These are phyloP conservation scores for Bufo gargarizans DNA, from an alignment of 2,113 vertebrate species.

Conservation along the genomic window DNA sequence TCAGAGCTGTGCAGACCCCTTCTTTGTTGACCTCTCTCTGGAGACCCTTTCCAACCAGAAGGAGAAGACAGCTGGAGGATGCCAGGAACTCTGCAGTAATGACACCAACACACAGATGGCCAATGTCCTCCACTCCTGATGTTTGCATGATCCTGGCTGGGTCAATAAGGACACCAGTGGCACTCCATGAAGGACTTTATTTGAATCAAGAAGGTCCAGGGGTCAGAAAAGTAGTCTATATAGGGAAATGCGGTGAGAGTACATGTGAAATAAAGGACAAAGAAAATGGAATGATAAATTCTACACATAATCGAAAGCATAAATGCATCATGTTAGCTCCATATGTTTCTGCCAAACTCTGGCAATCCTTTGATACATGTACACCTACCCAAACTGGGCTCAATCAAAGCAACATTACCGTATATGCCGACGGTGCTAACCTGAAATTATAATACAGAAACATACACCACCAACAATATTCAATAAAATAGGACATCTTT, in stretches of 20 bases:
- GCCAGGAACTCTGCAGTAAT: slow-evolving; percentile 25
- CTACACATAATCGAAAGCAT: neutral
- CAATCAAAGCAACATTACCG: too few species aligned
- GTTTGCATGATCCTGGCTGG: slow-evolving; percentile 13
- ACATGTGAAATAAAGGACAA: neutral
- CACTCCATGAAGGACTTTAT: slow-evolving; percentile 11
- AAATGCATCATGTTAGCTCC: neutral
- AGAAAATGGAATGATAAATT: neutral
- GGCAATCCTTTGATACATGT: too few species aligned
- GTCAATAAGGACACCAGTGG: slow-evolving; percentile 17
- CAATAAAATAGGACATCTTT: too few species aligned
- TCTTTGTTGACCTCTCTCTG: slow-evolving; percentile 38
- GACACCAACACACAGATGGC: slow-evolving; percentile 56
- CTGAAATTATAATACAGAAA: too few species aligned
- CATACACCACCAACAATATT: too few species aligned
- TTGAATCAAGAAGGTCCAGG: slow-evolving; percentile 3
- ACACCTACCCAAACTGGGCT: too few species aligned
- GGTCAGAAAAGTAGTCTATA: slow-evolving; percentile 27
- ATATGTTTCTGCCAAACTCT: neutral
- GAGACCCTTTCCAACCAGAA: slow-evolving; percentile 9
- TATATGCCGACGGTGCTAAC: too few species aligned
- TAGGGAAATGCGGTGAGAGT: neutral
- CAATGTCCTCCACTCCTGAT: slow-evolving; percentile 43
- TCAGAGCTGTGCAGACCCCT: slow-evolving; percentile 10
- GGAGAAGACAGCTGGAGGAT: slow-evolving; percentile 52